Percentiles rank a stretch among this genome's conserved stretches.
phyloP scores from a whole-genome alignment of 2,888 invertebrate species.

The Pseudolycoriella hygida region DNA sequence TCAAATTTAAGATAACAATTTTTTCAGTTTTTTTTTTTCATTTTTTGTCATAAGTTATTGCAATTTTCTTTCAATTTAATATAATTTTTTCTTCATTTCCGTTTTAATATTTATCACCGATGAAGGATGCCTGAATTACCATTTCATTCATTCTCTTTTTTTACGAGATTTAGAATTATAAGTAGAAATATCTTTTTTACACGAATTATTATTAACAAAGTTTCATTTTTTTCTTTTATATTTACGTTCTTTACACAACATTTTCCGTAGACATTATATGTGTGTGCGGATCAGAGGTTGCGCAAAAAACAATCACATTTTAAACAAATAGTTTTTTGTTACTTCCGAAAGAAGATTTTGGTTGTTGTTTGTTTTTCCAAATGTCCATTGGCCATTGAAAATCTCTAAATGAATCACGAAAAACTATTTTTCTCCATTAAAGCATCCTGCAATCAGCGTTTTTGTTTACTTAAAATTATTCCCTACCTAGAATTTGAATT shows the following conservation, averaged over 20 bases:
- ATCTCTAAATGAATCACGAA: background rate
- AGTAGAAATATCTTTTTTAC: constrained; percentile 1
- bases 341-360: background rate
- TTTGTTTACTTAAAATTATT: background rate
- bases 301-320: background rate
- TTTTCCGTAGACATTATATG: too few relatives aligned
- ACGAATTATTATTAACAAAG: background rate
- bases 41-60: too few relatives aligned
- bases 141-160: background rate
- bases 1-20: too few relatives aligned
- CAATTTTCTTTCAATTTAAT: too few relatives aligned
- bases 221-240: background rate
- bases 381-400: background rate
- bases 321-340: background rate
- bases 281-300: too few relatives aligned
- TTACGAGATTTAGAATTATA: background rate
- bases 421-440: background rate
- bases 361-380: background rate
- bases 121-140: background rate
- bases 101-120: too few relatives aligned
- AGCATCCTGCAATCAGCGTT: background rate
- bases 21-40: too few relatives aligned
- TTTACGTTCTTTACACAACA: too few relatives aligned
- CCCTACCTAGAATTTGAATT: background rate
- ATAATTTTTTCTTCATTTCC: too few relatives aligned